Conservation (phyloP, 2,888 invertebrate genomes). For the Stenodema calcarata region DNA sequence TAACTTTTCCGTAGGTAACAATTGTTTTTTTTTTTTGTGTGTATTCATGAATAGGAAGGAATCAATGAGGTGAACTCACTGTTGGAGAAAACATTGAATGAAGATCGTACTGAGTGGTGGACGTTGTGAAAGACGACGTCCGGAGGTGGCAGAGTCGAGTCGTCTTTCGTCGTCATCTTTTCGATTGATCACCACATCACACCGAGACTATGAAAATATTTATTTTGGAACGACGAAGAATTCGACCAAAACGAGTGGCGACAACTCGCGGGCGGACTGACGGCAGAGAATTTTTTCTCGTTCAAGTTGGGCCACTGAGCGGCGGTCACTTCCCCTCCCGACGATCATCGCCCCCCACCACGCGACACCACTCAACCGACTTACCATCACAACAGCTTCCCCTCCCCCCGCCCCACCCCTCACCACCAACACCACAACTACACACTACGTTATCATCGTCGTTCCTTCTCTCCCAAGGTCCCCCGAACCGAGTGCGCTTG, state of each 20-base stretch:
- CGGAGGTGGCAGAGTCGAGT: not conserved
- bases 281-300: no score
- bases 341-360: no score
- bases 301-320: not conserved
- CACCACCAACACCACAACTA: no score
- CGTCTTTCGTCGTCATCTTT: conserved; percentile 8
- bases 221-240: no score
- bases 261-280: not conserved
- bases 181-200: not conserved
- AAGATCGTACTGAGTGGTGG: not conserved
- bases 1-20: no score
- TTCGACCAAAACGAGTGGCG: no score
- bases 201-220: not conserved
- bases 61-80: not conserved
- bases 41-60: no score
- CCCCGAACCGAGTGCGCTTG: no score
- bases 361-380: no score
- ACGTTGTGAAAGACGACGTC: conserved; percentile 37
- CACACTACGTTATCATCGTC: no score
- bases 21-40: no score
- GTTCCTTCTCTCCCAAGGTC: no score
- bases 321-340: not conserved
- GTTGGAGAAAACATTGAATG: conserved; percentile 33
- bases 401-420: not conserved
- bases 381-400: not conserved